Percentiles rank a stretch among this genome's conserved stretches.
Evolutionary conservation across 2,797 vertebrate genomes (phyloP).

Genomic region (Babyrousa celebensis): DNA sequence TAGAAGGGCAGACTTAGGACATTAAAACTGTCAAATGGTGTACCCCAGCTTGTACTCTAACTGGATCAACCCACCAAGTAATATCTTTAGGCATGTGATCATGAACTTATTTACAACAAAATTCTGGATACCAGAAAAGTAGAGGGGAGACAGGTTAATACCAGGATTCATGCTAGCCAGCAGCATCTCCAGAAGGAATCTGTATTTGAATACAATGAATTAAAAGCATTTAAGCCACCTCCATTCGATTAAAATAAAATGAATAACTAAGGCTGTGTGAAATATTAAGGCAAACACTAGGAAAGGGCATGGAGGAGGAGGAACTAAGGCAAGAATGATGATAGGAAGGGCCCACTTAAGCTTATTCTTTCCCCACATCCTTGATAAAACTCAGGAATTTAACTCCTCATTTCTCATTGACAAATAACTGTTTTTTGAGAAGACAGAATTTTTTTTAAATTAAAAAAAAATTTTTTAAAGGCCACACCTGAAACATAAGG

Average conservation of each 20-base stretch:
- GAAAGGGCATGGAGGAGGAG: neutral
- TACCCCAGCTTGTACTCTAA: neutral
- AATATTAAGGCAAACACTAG: neutral
- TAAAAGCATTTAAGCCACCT: neutral
- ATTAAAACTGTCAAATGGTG: neutral
- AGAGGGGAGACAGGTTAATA: neutral
- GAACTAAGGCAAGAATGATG: neutral
- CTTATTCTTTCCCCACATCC: neutral
- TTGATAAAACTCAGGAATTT: conserved; percentile 4
- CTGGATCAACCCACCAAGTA: neutral
- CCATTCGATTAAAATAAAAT: conserved; percentile 54
- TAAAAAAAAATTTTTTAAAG: too few species aligned
- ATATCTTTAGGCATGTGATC: neutral
- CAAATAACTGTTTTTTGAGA: conserved; percentile 17
- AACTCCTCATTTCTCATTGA: conserved; percentile 39
- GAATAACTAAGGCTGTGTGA: neutral
- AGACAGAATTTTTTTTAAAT: neutral
- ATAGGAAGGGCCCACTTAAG: neutral
- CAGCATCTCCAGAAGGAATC: neutral
- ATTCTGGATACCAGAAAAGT: conserved; percentile 25
- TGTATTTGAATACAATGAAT: neutral
- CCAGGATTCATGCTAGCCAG: neutral
- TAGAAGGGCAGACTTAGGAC: neutral
- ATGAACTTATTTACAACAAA: neutral
- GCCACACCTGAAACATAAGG: too few species aligned